Conservation (phyloP, 2,797 vertebrate genomes). For the Sebastes cheni region DNA sequence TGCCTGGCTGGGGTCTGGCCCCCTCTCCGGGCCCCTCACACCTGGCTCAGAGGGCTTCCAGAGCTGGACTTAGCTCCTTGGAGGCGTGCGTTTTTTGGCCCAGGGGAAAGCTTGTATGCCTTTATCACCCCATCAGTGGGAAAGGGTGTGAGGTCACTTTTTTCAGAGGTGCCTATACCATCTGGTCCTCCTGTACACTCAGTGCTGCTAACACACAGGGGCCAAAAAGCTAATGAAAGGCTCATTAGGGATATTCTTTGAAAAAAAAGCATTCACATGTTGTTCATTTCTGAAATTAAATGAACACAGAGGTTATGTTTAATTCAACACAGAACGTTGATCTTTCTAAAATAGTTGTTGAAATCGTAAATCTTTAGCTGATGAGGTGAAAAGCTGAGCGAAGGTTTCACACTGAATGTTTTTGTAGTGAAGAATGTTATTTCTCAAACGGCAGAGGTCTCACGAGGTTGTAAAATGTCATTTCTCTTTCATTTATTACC, state of each 20-base stretch:
- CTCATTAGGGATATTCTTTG: slow-evolving; percentile 11
- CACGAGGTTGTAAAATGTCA: background rate
- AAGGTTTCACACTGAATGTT: slow-evolving; percentile 7
- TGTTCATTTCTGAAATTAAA: background rate
- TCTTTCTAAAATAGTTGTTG: too few species aligned
- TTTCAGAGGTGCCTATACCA: slow-evolving; percentile 59
- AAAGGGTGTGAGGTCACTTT: slow-evolving; percentile 66
- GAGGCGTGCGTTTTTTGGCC: slow-evolving; percentile 53
- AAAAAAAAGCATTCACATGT: background rate
- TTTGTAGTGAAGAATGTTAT: background rate
- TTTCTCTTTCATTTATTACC: background rate
- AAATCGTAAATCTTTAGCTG: slow-evolving; percentile 3
- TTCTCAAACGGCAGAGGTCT: background rate
- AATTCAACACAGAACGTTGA: background rate
- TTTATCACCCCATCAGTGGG: slow-evolving; percentile 68
- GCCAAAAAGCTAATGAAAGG: slow-evolving; percentile 14
- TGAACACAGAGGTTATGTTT: background rate
- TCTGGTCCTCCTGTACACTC: slow-evolving; percentile 51
- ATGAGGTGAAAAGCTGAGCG: slow-evolving; percentile 3
- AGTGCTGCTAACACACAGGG: slow-evolving; percentile 27
- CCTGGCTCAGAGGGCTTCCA: slow-evolving; percentile 71
- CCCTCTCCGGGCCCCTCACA: slow-evolving; percentile 67
- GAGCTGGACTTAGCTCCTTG: slow-evolving; percentile 52
- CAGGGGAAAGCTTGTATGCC: slow-evolving; percentile 51
- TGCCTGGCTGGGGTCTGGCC: slow-evolving; percentile 33